These are phyloP conservation scores for Pandion haliaetus DNA, from an alignment of 2,113 vertebrate genomes.

Conservation along the genomic window DNA sequence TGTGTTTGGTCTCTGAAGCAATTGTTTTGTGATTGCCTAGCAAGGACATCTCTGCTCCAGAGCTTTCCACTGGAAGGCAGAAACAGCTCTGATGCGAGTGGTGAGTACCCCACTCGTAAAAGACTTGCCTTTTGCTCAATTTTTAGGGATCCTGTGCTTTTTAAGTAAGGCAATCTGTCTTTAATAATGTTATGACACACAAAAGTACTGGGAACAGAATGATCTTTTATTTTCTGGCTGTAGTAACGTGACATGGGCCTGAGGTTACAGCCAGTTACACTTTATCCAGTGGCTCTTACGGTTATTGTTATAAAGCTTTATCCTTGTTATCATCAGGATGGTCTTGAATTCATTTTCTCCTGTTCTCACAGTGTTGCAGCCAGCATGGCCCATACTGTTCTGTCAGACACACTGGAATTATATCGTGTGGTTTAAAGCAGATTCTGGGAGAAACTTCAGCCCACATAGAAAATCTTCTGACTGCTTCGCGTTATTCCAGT, in stretches of 20 bases:
- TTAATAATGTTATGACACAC: background rate
- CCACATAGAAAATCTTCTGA: background rate
- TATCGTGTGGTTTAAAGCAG: background rate
- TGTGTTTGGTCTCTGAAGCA: background rate
- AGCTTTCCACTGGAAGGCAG: background rate
- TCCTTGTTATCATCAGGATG: background rate
- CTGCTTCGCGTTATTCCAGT: background rate
- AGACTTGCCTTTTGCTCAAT: background rate
- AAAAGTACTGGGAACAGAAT: background rate
- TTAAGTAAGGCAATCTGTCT: background rate
- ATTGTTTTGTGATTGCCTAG: background rate
- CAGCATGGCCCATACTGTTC: background rate
- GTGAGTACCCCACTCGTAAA: background rate
- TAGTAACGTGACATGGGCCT: background rate
- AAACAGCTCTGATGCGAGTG: background rate
- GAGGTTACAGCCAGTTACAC: background rate
- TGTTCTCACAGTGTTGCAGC: background rate
- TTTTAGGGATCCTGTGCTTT: background rate
- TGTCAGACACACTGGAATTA: background rate
- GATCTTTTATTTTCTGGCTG: background rate
- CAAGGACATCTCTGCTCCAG: background rate
- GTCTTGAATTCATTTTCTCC: background rate
- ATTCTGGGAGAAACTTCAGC: background rate
- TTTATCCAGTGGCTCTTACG: background rate
- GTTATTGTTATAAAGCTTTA: background rate